Percentiles rank a stretch among this genome's conserved stretches.
Evolutionary conservation across 2,113 vertebrate genomes (phyloP).

Genomic region (Axis porcinus): DNA sequence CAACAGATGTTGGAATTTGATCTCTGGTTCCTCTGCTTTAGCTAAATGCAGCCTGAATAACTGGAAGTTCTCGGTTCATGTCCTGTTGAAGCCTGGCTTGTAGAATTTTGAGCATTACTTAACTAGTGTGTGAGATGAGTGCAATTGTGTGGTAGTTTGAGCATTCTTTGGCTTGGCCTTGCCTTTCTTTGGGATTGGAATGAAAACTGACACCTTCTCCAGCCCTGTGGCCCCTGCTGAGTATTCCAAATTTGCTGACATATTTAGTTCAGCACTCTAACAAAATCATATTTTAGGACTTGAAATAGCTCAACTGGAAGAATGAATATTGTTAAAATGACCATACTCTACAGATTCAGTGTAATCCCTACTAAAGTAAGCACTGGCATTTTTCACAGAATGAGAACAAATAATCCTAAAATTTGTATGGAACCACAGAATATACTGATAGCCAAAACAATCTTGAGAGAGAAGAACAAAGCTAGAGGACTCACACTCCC

Average conservation of each 20-base stretch:
- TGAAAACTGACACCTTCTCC: neutral
- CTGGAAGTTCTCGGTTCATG: neutral
- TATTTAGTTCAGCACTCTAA: neutral
- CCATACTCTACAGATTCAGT: neutral
- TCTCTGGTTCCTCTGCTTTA: neutral
- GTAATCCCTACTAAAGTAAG: neutral
- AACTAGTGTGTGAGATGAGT: neutral
- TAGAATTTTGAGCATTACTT: neutral
- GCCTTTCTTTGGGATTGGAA: neutral
- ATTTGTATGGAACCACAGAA: neutral
- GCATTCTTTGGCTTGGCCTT: neutral
- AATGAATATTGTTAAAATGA: neutral
- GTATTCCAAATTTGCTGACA: neutral
- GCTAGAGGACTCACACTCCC: neutral
- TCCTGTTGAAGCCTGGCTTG: neutral
- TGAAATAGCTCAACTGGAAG: neutral
- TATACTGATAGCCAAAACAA: neutral
- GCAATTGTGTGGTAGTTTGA: neutral
- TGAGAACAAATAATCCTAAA: neutral
- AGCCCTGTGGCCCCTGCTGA: neutral
- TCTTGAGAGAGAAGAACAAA: neutral
- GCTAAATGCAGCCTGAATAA: neutral
- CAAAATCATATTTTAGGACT: neutral
- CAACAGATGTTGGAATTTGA: rapidly evolving
- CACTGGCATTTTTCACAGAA: neutral